Percentiles rank a stretch among this genome's conserved stretches.
phyloP scores from a whole-genome alignment of 1,140 invertebrate species.

The Drosophila prosaltans region DNA sequence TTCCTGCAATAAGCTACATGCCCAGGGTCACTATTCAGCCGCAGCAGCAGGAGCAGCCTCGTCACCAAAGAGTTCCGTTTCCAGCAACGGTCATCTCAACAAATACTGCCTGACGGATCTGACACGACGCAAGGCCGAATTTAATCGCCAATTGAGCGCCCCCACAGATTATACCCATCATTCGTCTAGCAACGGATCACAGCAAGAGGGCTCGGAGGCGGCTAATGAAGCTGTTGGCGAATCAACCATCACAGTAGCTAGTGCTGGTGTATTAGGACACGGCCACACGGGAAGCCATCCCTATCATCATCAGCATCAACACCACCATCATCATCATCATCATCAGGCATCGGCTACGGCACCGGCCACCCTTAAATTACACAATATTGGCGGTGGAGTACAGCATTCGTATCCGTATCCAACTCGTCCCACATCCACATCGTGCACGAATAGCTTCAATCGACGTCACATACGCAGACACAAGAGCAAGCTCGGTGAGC shows the following conservation, averaged over 20 bases:
- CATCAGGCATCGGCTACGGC: slow-evolving; percentile 48
- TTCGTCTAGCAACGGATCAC: slow-evolving; percentile 72
- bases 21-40: slow-evolving; percentile 46
- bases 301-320: slow-evolving; percentile 31
- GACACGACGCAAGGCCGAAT: slow-evolving; percentile 81
- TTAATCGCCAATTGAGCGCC: slow-evolving; percentile 82
- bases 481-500: slow-evolving; percentile 80
- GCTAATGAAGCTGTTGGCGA: slow-evolving; percentile 72
- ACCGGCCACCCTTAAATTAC: slow-evolving; percentile 68
- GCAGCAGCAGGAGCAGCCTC: slow-evolving; percentile 49
- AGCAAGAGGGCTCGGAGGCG: slow-evolving; percentile 71
- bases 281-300: not conserved
- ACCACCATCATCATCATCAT: slow-evolving; percentile 35
- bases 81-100: slow-evolving; percentile 81
- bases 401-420: slow-evolving; percentile 63
- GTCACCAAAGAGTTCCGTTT: slow-evolving; percentile 79
- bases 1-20: slow-evolving; percentile 80
- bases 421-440: slow-evolving; percentile 71
- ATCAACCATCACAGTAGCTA: slow-evolving; percentile 79
- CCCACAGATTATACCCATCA: slow-evolving; percentile 78
- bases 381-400: slow-evolving; percentile 58
- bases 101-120: slow-evolving; percentile 81
- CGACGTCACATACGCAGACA: slow-evolving; percentile 76
- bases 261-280: slow-evolving; percentile 59
- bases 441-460: slow-evolving; percentile 82